Percentiles rank a stretch among this genome's conserved stretches.
Conservation (phyloP, 2,113 vertebrate genomes). For the Pseudopodoces humilis region DNA sequence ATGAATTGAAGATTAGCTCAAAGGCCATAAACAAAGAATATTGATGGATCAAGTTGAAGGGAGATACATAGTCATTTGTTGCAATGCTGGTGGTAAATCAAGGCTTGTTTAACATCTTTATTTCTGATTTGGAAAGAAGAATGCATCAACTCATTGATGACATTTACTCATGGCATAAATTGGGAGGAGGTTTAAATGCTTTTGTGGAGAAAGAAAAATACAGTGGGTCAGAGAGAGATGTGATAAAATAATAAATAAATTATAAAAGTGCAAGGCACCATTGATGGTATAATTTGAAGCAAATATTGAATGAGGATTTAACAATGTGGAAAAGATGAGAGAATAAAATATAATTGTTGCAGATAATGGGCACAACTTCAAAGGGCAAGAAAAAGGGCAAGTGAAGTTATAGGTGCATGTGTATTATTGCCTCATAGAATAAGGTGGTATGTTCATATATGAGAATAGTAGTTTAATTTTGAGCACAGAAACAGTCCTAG, state of each 20-base stretch:
- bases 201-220: neutral
- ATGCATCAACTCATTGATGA: neutral
- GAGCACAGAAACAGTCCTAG: neutral
- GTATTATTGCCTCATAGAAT: neutral
- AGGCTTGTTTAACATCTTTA: conserved; percentile 7
- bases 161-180: neutral
- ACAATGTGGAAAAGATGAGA: conserved; percentile 10
- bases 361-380: neutral
- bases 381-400: neutral
- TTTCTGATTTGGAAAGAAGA: neutral
- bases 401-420: neutral
- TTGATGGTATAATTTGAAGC: neutral
- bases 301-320: conserved; percentile 5
- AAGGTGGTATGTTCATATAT: neutral
- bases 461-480: neutral
- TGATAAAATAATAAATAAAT: conserved; percentile 1
- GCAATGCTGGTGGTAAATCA: neutral
- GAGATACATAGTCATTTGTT: neutral
- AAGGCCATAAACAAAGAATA: conserved; percentile 42
- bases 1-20: conserved; percentile 30
- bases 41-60: conserved; percentile 22
- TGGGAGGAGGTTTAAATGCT: neutral
- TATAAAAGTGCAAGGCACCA: neutral
- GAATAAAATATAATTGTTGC: neutral
- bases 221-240: neutral